Percentiles rank a stretch among this genome's conserved stretches.
These are phyloP conservation scores for Celastrina argiolus DNA, from an alignment of 2,888 invertebrate species.

Conservation along the genomic window DNA sequence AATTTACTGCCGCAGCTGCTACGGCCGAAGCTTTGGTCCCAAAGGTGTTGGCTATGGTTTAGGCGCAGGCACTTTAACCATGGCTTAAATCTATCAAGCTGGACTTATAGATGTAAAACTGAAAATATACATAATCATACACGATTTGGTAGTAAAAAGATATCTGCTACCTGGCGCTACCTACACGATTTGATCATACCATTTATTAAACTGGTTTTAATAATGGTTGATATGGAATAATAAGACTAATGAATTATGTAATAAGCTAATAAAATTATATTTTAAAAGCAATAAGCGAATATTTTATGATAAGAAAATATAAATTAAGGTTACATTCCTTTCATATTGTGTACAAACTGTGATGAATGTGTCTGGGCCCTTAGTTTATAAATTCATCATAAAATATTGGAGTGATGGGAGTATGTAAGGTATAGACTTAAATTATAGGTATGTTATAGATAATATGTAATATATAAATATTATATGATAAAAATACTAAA, in stretches of 20 bases:
- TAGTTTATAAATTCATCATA: slow-evolving; percentile 76
- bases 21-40: slow-evolving; percentile 91
- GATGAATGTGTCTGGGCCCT: slow-evolving; percentile 77
- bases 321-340: slow-evolving; percentile 79
- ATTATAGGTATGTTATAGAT: slow-evolving; percentile 46
- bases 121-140: slow-evolving; percentile 33
- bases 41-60: slow-evolving; percentile 94
- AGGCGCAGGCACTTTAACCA: slow-evolving; percentile 93
- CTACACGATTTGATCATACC: slow-evolving; percentile 62
- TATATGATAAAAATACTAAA: slow-evolving; percentile 40
- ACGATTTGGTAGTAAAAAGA: slow-evolving; percentile 59
- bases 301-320: slow-evolving; percentile 73
- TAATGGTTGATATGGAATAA: slow-evolving; percentile 70
- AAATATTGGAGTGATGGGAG: slow-evolving; percentile 55
- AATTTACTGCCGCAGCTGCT: slow-evolving; percentile 95
- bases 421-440: slow-evolving; percentile 65
- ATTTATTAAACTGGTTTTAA: slow-evolving; percentile 76
- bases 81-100: slow-evolving; percentile 83
- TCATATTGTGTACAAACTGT: slow-evolving; percentile 69
- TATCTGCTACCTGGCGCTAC: slow-evolving; percentile 57
- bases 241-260: slow-evolving; percentile 57
- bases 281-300: slow-evolving; percentile 46
- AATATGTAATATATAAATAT: slow-evolving; percentile 42
- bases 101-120: slow-evolving; percentile 59
- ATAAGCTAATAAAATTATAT: slow-evolving; percentile 41